Evolutionary conservation across 2,888 invertebrate species (phyloP), one percentile per base, ranked within the genome.

Genomic region (Andrena dorsata): DNA sequence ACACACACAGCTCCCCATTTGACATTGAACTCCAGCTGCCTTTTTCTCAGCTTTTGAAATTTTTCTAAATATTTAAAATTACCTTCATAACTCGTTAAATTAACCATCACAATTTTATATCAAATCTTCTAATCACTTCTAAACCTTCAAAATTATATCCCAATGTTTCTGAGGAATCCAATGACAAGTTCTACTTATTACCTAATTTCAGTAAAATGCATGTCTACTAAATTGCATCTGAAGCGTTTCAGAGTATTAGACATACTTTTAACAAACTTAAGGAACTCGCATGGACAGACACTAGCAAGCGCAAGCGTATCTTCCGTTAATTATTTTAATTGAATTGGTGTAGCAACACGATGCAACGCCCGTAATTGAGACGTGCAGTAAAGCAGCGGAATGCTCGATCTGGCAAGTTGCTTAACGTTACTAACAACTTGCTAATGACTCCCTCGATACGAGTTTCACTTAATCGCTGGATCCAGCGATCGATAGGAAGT

Each of bases 381-480:
- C 20, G 53, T 73, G 49, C 85, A 77, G 58, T 82, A 80, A 84
- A 58, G 73, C 72, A 61, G 56, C 69, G 78, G 74, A 73, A 85
- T 77, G 68, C 69, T 71, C 74, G 76, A 75, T 35, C 60, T 60
- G 53, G 65, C 30, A 76, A 75, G 72, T 85, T 70, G 60, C 71
- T 76, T 80, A 80, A 75, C 75, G 72, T 80, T 60, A 66, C 69
- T 76, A 88, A 78, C 82, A 80, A 88, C 75, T 88, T 80, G 68
- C 58, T 86, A 87, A 87, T 78, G 81, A 87, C 72, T 81, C 63
- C 26, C 76, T 26, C 61, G 74, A 74, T 65, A 51, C 70, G 23
- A 82, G 66, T 69, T 75, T 64, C 61, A 82, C 76, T 79, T 83
- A 83, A 83, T 85, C 75, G 63, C 23, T 28, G 30, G 56, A 66